Evolutionary conservation across 2,797 vertebrate genomes (phyloP).

Genomic region (Eulemur coronatus): DNA sequence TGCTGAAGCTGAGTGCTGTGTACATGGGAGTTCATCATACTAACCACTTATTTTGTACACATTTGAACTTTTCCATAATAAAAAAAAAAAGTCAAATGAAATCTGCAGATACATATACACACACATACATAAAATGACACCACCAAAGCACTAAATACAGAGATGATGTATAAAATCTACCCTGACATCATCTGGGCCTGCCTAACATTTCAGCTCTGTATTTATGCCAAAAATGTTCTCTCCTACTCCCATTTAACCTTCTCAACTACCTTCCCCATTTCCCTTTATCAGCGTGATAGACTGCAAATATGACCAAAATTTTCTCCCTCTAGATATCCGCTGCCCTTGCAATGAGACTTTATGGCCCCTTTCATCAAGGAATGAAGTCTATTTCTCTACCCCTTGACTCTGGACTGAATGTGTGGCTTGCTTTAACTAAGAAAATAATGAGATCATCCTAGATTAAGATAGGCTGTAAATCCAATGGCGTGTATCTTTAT

Average conservation of each 20-base stretch:
- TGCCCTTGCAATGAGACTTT: neutral
- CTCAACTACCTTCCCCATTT: neutral
- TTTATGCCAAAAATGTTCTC: neutral
- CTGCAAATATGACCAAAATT: neutral
- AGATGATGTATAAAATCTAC: neutral
- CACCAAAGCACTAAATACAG: neutral
- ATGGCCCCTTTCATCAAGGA: neutral
- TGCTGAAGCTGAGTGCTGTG: neutral
- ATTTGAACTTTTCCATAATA: neutral
- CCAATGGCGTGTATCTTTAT: neutral
- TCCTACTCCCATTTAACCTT: neutral
- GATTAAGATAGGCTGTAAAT: neutral
- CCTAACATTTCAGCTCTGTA: neutral
- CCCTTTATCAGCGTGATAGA: neutral
- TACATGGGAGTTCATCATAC: neutral
- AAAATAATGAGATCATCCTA: neutral
- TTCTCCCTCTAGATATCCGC: neutral
- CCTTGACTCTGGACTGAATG: neutral
- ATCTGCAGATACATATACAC: neutral
- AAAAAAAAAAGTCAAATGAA: slow-evolving; percentile 3
- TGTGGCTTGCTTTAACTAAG: neutral
- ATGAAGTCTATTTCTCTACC: neutral
- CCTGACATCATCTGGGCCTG: neutral
- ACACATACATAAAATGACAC: neutral
- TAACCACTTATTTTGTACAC: neutral